Evolutionary conservation across 1,140 invertebrate species (phyloP), one percentile per base, ranked within the genome.

Genomic region (Paramacrobiotus metropolitanus): DNA sequence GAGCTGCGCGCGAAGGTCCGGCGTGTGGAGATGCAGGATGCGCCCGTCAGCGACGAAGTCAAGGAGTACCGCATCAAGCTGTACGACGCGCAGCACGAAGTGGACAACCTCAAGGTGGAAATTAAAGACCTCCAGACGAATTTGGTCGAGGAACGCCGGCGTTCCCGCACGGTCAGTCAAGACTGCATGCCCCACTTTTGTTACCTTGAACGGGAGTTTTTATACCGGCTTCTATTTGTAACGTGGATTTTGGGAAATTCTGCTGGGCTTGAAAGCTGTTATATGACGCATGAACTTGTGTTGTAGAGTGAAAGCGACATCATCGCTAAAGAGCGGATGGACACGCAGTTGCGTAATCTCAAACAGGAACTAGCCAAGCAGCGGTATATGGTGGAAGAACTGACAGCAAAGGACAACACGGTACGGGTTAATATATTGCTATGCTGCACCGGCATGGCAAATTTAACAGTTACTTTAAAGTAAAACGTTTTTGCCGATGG

Each of bases 351-450:
- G 48, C 15, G 48, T 15, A 55, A 55, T 24, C 48, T 55, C 15
- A 55, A 55, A 24, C 48, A 55, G 28, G 48, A 55, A 24, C 48
- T 55, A 24, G 24, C 15, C 24, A 15, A 28, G 28, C 48, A 55
- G 48, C 48, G 48, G 48, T 24, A 55, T 55, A 20, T 55, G 48
- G 48, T 28, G 15, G 48, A 55, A 55, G 48, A 55, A 55, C 24
- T 55, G 48, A 20, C 24, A 28, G 48, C 48, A 4, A 55, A 55
- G 24, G 48, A 55, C 4, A 55, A 55, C 28, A 20, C 28, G 48
- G 48, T 55, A 55, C 15, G 48, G 15, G 15, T 20, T 15, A 9
- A 20, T 9, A 20, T 4, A 28, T 20, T 55, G 48, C 15, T 40
- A 9, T 40, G 9, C n/a, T 40, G 34, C 9, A 40, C 9, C 34